Evolutionary conservation across 2,113 vertebrate genomes (phyloP).

Genomic region (Pithys albifrons): DNA sequence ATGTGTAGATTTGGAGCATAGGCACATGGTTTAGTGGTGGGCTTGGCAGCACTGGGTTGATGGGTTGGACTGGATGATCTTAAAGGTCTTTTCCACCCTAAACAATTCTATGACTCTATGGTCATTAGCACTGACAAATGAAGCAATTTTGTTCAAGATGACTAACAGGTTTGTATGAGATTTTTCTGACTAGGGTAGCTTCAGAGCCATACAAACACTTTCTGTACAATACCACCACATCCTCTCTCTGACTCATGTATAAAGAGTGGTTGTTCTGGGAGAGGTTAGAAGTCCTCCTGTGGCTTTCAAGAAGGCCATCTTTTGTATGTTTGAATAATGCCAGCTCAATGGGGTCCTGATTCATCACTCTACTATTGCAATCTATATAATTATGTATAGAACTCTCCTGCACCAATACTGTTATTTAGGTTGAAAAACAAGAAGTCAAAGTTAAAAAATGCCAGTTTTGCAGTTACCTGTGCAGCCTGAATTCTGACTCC

Average conservation of each 20-base stretch:
- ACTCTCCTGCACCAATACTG: not conserved
- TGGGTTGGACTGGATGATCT: not conserved
- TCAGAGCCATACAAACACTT: not conserved
- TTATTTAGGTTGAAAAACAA: not conserved
- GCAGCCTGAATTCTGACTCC: not conserved
- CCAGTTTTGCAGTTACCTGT: not conserved
- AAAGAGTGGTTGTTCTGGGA: not conserved
- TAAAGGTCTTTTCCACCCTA: not conserved
- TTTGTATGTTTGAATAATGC: not conserved
- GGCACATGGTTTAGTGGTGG: not conserved
- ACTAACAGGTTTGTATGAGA: constrained; percentile 12
- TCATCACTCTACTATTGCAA: not conserved
- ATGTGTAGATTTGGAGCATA: accelerated
- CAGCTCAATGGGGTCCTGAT: not conserved
- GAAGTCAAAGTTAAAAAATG: not conserved
- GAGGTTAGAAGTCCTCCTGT: not conserved
- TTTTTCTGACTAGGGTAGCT: not conserved
- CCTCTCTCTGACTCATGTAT: not conserved
- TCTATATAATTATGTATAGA: not conserved
- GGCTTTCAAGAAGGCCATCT: not conserved
- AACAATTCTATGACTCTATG: not conserved
- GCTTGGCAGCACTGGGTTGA: not conserved
- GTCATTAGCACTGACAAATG: constrained; percentile 17
- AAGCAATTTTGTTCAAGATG: constrained; percentile 15
- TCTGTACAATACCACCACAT: not conserved